A percentile compares a stretch with the other conserved stretches of the same genome.
These are phyloP conservation scores for Proterorhinus semilunaris DNA, from an alignment of 2,113 vertebrate genomes.

Conservation along the genomic window DNA sequence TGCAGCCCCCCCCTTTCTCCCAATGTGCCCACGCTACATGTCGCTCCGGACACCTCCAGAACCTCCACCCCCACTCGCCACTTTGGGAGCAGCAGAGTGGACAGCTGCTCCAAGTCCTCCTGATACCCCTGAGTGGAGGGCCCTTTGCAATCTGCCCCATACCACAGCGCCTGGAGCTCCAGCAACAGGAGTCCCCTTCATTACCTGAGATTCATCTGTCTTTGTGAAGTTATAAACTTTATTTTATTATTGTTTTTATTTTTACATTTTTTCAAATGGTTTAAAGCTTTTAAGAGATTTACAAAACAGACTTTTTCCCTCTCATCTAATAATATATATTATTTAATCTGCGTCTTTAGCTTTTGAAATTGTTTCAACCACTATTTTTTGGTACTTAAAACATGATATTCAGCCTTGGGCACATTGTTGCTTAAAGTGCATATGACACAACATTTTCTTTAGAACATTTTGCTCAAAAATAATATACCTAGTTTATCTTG, in stretches of 20 bases:
- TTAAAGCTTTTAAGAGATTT: constrained; percentile 26
- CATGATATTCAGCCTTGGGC: not conserved
- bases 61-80: no score
- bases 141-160: no score
- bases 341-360: not conserved
- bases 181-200: not conserved
- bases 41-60: no score
- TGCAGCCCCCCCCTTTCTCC: no score
- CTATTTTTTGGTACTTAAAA: constrained; percentile 5
- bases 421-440: no score
- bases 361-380: constrained; percentile 16
- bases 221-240: constrained; percentile 32
- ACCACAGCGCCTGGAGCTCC: not conserved
- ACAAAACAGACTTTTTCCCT: constrained; percentile 16
- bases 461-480: no score
- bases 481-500: no score
- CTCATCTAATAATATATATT: constrained; percentile 21
- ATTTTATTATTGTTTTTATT: constrained; percentile 42
- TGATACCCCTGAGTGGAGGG: constrained; percentile 43
- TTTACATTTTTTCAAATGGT: constrained; percentile 32
- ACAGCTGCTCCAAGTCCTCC: no score
- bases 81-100: no score
- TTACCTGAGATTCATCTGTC: constrained; percentile 7
- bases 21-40: no score
- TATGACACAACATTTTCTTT: no score